Percentiles rank a stretch among this genome's conserved stretches.
These are phyloP conservation scores for Aurelia sp. DNA, from an alignment of 30 jellyfish, hydroid and myxozoan genomes.

Conservation along the genomic window DNA sequence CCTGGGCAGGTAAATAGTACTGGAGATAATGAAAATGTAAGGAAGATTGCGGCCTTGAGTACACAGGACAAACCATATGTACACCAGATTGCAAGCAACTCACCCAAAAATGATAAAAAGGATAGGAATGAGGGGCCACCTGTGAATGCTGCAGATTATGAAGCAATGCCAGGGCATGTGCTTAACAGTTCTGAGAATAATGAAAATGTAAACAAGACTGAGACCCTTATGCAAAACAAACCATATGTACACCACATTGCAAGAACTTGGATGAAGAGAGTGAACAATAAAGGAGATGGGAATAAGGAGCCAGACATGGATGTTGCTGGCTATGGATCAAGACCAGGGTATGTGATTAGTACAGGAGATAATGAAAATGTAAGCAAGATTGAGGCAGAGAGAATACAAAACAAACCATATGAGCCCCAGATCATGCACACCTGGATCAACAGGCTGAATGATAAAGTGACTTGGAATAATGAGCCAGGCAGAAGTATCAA, in stretches of 20 bases:
- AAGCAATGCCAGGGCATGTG: too few relatives aligned
- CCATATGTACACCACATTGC: conserved; percentile 12
- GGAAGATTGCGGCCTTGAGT: conserved; percentile 8
- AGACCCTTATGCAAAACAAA: conserved; percentile 27
- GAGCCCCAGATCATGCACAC: conserved; percentile 12
- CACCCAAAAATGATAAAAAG: conserved; percentile 11
- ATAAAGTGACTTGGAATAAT: neutral
- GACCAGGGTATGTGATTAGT: too few relatives aligned
- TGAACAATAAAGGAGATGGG: conserved; percentile 23
- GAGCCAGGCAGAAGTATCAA: neutral
- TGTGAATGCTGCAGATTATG: too few relatives aligned
- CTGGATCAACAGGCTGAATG: conserved; percentile 10
- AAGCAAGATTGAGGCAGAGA: conserved; percentile 21
- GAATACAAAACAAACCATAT: conserved; percentile 13
- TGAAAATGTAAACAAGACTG: conserved; percentile 16
- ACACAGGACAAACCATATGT: conserved; percentile 10
- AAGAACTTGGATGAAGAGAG: conserved; percentile 21
- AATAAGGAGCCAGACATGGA: neutral
- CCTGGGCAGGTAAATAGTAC: too few relatives aligned
- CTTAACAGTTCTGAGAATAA: neutral
- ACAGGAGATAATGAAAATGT: conserved; percentile 4
- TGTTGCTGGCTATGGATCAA: neutral
- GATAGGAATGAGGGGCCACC: neutral
- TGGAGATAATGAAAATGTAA: conserved; percentile 9
- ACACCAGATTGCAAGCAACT: conserved; percentile 22